Percentiles rank a stretch among this genome's conserved stretches.
These are phyloP conservation scores for Lamellibrachia columna DNA, from an alignment of 2,888 invertebrate genomes.

Conservation along the genomic window DNA sequence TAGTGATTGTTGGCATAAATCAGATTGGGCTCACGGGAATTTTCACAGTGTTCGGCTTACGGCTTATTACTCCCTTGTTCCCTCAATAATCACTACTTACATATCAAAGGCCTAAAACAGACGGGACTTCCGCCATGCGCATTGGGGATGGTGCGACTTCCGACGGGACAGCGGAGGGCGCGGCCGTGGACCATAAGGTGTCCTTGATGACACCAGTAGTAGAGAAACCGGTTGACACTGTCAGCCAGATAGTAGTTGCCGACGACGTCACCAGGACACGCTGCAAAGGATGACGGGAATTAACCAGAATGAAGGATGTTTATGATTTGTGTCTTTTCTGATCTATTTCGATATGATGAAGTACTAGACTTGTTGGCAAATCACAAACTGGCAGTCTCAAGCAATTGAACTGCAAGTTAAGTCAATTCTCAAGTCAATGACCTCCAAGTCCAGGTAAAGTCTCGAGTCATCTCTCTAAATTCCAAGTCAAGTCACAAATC, in stretches of 20 bases:
- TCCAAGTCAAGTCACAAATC: too few relatives aligned
- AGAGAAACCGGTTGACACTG: neutral
- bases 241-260: constrained; percentile 2
- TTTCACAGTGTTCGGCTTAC: too few relatives aligned
- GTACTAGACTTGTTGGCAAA: too few relatives aligned
- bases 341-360: neutral
- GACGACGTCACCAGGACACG: neutral
- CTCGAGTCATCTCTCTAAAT: too few relatives aligned
- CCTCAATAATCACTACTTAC: neutral
- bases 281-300: neutral
- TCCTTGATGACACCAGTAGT: neutral
- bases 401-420: too few relatives aligned
- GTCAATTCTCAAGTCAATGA: too few relatives aligned
- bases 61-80: neutral
- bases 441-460: too few relatives aligned
- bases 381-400: too few relatives aligned
- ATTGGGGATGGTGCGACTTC: neutral
- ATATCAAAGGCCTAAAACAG: neutral
- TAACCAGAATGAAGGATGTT: too few relatives aligned
- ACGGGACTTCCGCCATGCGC: constrained; percentile 3
- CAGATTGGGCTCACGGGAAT: too few relatives aligned
- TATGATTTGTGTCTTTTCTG: neutral
- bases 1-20: too few relatives aligned
- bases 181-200: neutral
- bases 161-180: neutral